Conservation (phyloP, 2,888 invertebrate species). For the Malacosoma neustria region DNA sequence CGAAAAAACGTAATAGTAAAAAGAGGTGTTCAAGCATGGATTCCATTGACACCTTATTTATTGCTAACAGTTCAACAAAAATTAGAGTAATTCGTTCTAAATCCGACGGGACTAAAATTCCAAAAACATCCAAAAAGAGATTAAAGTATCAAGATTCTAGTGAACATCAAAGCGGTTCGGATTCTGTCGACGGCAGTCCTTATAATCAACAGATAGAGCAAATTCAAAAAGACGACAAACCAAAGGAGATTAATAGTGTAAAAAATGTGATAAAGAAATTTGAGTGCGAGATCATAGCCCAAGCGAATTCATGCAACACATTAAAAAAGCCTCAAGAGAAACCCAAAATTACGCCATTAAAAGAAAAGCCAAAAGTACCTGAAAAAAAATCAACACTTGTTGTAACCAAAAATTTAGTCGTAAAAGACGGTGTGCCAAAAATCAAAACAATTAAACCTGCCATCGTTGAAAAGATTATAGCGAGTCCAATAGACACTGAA, state of each 20-base stretch:
- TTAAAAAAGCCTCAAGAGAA: conserved; percentile 54
- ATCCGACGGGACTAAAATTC: conserved; percentile 61
- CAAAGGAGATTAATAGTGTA: conserved; percentile 41
- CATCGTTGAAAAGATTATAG: conserved; percentile 24
- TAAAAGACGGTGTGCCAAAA: conserved; percentile 69
- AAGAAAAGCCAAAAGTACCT: conserved; percentile 76
- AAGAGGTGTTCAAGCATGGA: conserved; percentile 69
- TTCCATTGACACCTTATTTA: conserved; percentile 53
- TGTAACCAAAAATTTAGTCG: conserved; percentile 68
- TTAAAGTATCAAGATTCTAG: conserved; percentile 48
- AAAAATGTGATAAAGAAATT: conserved; percentile 65
- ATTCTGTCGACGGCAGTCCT: conserved; percentile 54
- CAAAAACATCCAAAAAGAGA: conserved; percentile 55
- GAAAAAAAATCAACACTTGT: conserved; percentile 73
- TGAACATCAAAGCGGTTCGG: conserved; percentile 51
- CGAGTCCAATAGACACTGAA: conserved; percentile 24
- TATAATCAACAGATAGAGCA: conserved; percentile 27
- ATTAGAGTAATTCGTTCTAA: conserved; percentile 56
- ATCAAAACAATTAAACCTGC: conserved; percentile 57
- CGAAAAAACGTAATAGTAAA: conserved; percentile 61
- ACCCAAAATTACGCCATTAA: conserved; percentile 27
- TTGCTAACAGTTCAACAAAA: conserved; percentile 42
- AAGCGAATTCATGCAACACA: conserved; percentile 35
- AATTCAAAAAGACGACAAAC: conserved; percentile 17
- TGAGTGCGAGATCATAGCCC: conserved; percentile 62